A percentile compares a stretch with the other conserved stretches of the same genome.
phyloP scores from a whole-genome alignment of 2,113 vertebrate genomes.

The Collichthys lucidus region DNA sequence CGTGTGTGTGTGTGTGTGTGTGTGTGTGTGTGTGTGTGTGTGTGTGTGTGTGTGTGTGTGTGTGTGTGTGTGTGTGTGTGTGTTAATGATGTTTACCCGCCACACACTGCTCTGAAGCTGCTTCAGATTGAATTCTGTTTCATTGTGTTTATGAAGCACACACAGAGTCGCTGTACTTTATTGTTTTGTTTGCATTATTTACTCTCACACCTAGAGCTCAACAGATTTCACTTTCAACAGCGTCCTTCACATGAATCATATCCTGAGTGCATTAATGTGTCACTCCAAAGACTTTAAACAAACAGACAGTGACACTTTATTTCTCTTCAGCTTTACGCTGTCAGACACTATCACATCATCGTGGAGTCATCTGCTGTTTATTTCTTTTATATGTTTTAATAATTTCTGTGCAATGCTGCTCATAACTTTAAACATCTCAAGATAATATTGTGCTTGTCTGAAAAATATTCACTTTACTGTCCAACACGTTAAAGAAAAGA shows the following conservation, averaged over 20 bases:
- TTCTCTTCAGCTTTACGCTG: neutral
- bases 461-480: neutral
- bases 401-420: neutral
- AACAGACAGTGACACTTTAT: neutral
- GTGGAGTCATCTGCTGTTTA: neutral
- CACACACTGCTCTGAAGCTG: neutral
- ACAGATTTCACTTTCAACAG: neutral
- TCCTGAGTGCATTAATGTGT: neutral
- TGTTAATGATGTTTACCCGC: neutral
- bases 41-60: no score
- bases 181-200: constrained; percentile 46
- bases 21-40: no score
- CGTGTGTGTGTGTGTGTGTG: no score
- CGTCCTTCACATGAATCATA: neutral
- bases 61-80: no score
- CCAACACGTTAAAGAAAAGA: neutral
- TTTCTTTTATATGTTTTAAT: no score
- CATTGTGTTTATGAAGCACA: neutral
- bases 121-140: constrained; percentile 3
- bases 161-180: neutral
- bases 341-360: neutral
- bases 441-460: neutral
- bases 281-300: neutral
- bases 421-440: neutral
- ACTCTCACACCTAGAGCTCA: constrained; percentile 25